These are phyloP conservation scores for Hemithea aestivaria DNA, from an alignment of 2,888 invertebrate genomes.

Conservation along the genomic window DNA sequence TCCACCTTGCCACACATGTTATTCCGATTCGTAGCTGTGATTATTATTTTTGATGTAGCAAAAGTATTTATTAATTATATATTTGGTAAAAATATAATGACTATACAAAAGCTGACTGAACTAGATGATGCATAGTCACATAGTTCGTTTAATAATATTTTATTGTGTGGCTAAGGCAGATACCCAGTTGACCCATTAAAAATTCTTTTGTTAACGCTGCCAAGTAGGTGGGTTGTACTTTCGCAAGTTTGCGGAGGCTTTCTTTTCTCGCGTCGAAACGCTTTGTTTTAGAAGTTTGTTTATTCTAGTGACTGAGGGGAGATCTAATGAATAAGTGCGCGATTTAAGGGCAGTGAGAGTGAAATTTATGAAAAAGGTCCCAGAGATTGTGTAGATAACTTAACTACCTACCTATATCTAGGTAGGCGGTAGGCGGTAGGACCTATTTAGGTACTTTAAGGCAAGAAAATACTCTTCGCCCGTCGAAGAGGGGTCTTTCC, in stretches of 20 bases:
- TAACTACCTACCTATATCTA: too few relatives aligned
- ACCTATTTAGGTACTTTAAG: too few relatives aligned
- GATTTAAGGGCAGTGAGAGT: slow-evolving; percentile 38
- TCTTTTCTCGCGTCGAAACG: slow-evolving; percentile 31
- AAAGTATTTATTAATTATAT: too few relatives aligned
- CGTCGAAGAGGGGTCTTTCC: too few relatives aligned
- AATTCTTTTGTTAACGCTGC: slow-evolving; percentile 27
- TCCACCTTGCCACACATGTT: too few relatives aligned
- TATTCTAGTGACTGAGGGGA: slow-evolving; percentile 34
- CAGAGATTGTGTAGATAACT: slow-evolving; percentile 5
- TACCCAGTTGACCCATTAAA: slow-evolving; percentile 31
- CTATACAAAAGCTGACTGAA: too few relatives aligned
- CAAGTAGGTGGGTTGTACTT: slow-evolving; percentile 22
- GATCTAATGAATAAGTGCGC: slow-evolving; percentile 42
- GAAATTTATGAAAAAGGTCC: slow-evolving; percentile 36
- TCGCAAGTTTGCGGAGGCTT: slow-evolving; percentile 29
- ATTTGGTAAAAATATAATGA: too few relatives aligned
- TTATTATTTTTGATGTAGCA: neutral
- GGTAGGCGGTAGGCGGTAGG: too few relatives aligned
- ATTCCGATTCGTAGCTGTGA: too few relatives aligned
- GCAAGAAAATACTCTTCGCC: too few relatives aligned
- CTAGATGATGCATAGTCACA: too few relatives aligned
- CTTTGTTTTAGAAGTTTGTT: slow-evolving; percentile 41
- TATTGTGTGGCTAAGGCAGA: slow-evolving; percentile 21
- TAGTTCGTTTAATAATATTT: too few relatives aligned